These are phyloP conservation scores for Triplophysa yarkandensis DNA, from an alignment of 2,797 vertebrate species.

Conservation along the genomic window DNA sequence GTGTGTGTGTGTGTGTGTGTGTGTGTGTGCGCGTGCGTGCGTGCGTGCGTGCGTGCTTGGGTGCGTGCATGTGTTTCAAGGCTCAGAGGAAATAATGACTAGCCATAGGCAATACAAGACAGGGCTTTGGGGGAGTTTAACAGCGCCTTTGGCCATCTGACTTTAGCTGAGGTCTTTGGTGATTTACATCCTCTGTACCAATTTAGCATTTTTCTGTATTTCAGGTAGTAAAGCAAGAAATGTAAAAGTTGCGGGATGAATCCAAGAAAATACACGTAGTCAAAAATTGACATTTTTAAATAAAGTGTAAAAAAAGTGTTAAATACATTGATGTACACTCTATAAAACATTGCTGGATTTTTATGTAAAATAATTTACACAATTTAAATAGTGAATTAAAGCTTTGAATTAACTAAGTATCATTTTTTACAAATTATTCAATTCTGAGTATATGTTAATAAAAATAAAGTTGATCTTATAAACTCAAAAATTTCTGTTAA, in stretches of 20 bases:
- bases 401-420: too few species aligned
- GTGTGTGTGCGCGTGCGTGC: slow-evolving; percentile 31
- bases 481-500: too few species aligned
- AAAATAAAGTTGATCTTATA: too few species aligned
- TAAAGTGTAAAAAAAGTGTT: too few species aligned
- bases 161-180: slow-evolving; percentile 24
- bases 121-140: slow-evolving; percentile 46
- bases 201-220: background rate
- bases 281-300: too few species aligned
- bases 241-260: background rate
- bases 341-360: too few species aligned
- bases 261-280: background rate
- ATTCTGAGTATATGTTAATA: too few species aligned
- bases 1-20: slow-evolving; percentile 5
- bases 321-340: too few species aligned
- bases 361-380: too few species aligned
- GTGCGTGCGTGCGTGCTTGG: background rate
- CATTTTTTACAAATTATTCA: too few species aligned
- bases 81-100: slow-evolving; percentile 46
- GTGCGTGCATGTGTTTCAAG: slow-evolving; percentile 25
- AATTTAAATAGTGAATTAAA: too few species aligned
- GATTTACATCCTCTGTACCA: slow-evolving; percentile 23
- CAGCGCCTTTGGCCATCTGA: slow-evolving; percentile 15
- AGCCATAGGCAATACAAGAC: slow-evolving; percentile 54
- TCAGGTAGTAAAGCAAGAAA: background rate